Conservation (phyloP, 1,140 invertebrate species). For the Eumeta japonica region DNA sequence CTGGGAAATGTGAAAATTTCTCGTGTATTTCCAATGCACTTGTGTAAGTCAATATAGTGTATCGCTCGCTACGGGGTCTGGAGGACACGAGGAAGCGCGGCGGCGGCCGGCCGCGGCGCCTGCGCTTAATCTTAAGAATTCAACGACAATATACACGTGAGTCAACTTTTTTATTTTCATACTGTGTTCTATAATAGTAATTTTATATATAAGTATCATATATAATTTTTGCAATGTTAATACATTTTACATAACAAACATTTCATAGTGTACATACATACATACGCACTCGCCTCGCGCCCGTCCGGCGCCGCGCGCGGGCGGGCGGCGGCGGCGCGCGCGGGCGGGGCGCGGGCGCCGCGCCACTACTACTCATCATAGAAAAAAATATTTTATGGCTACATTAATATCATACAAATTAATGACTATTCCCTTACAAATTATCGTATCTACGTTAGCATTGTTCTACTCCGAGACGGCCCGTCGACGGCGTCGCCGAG, state of each 20-base stretch:
- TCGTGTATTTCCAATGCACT: conserved; percentile 39
- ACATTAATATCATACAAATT: conserved; percentile 58
- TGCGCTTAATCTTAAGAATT: conserved; percentile 39
- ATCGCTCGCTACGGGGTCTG: conserved; percentile 9
- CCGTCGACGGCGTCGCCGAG: not conserved
- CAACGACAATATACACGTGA: conserved; percentile 35
- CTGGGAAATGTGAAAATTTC: conserved; percentile 35
- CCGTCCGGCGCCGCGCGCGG: conserved; percentile 21
- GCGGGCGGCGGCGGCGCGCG: too few species aligned
- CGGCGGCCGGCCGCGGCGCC: conserved; percentile 16
- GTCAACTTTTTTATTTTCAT: conserved; percentile 55
- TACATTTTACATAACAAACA: conserved; percentile 58
- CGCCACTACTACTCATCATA: conserved; percentile 49
- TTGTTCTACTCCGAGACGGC: conserved; percentile 41
- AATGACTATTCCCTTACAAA: conserved; percentile 58
- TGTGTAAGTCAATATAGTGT: conserved; percentile 18
- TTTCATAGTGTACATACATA: conserved; percentile 53
- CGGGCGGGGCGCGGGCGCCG: conserved; percentile 14
- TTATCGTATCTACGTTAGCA: conserved; percentile 53
- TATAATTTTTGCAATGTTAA: conserved; percentile 57
- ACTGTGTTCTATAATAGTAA: conserved; percentile 57
- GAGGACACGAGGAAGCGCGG: conserved; percentile 3
- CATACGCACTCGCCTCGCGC: conserved; percentile 28
- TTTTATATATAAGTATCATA: conserved; percentile 55
- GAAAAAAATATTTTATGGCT: conserved; percentile 49